A percentile compares a stretch with the other conserved stretches of the same genome.
Conservation (phyloP, 2,888 invertebrate genomes). For the Amblyteles armatorius region DNA sequence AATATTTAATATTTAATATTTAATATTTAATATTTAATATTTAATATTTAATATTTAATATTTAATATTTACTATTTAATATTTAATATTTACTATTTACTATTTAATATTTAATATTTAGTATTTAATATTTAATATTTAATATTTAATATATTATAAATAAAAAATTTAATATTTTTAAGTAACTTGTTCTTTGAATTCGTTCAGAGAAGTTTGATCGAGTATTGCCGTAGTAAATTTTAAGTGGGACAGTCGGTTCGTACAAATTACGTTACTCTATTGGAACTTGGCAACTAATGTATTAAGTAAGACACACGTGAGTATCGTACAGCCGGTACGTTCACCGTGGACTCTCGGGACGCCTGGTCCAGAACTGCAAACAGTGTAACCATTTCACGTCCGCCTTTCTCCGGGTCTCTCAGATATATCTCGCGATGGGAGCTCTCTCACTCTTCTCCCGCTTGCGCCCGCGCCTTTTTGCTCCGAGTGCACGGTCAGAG, state of each 20-base stretch:
- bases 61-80: neutral
- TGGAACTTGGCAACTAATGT: neutral
- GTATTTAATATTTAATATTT: neutral
- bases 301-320: constrained; percentile 14
- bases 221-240: neutral
- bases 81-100: neutral
- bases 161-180: neutral
- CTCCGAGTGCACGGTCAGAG: constrained; percentile 60
- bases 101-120: neutral
- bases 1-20: neutral
- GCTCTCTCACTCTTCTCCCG: constrained; percentile 17
- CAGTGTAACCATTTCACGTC: constrained; percentile 41
- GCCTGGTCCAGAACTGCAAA: constrained; percentile 24
- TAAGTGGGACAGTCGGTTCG: neutral
- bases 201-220: neutral
- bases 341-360: constrained; percentile 44
- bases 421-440: constrained; percentile 51
- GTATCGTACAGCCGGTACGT: constrained; percentile 17
- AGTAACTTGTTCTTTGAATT: neutral
- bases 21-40: neutral
- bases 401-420: constrained; percentile 59
- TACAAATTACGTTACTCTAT: neutral
- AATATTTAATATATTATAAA: neutral
- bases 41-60: neutral
- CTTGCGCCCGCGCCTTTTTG: constrained; percentile 42